Percentiles rank a stretch among this genome's conserved stretches.
Conservation (phyloP, 2,888 invertebrate genomes). For the Phoronis australis region DNA sequence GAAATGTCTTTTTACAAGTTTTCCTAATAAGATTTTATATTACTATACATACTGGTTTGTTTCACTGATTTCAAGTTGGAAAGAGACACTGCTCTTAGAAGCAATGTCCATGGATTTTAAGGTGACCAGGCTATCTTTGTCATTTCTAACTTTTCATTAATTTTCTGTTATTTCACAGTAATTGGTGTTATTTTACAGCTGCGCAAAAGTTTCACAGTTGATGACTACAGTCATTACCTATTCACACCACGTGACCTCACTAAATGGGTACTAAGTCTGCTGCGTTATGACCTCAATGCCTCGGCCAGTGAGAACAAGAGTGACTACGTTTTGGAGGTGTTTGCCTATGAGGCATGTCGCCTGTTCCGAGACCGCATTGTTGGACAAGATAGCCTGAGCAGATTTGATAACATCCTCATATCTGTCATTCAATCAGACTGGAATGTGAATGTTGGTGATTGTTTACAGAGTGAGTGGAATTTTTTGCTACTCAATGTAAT, state of each 20-base stretch:
- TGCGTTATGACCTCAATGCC: constrained; percentile 59
- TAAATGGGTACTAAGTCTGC: constrained; percentile 65
- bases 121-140: too few relatives aligned
- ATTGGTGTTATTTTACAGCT: too few relatives aligned
- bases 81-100: too few relatives aligned
- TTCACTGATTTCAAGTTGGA: too few relatives aligned
- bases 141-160: too few relatives aligned
- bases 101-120: too few relatives aligned
- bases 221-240: constrained; percentile 64
- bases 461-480: too few relatives aligned
- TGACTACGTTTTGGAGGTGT: constrained; percentile 58
- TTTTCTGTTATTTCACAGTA: too few relatives aligned
- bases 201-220: constrained; percentile 57
- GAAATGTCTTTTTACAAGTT: too few relatives aligned
- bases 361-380: constrained; percentile 73
- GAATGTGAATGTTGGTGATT: constrained; percentile 48
- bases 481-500: too few relatives aligned
- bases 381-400: constrained; percentile 62
- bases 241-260: constrained; percentile 74
- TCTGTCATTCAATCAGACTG: constrained; percentile 55
- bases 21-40: too few relatives aligned
- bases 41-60: too few relatives aligned
- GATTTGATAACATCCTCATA: constrained; percentile 63
- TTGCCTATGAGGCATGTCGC: constrained; percentile 69
- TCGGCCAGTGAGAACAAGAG: constrained; percentile 36